A percentile compares a stretch with the other conserved stretches of the same genome.
Evolutionary conservation across 2,113 vertebrate species (phyloP).

Genomic region (Eidolon helvum): DNA sequence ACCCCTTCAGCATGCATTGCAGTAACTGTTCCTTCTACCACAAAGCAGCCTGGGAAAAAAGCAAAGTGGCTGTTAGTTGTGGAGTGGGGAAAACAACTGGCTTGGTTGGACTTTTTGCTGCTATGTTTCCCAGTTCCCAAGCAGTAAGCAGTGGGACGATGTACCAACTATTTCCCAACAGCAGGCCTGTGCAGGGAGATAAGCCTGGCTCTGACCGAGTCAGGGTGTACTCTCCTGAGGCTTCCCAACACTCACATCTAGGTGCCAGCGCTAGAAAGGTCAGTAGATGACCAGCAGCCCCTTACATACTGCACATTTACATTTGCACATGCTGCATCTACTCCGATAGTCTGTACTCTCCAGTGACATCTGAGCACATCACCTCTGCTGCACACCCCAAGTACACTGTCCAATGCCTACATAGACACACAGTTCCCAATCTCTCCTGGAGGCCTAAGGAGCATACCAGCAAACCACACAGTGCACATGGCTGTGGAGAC

Average conservation of each 20-base stretch:
- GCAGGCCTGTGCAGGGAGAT: rapidly evolving
- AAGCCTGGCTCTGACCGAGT: not conserved
- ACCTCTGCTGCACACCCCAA: not conserved
- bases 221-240: not conserved
- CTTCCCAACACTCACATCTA: rapidly evolving
- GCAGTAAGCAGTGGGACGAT: not conserved
- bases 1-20: rapidly evolving
- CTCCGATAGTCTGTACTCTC: no score
- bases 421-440: rapidly evolving
- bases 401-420: no score
- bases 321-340: no score
- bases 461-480: not conserved
- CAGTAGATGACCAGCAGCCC: not conserved
- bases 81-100: not conserved
- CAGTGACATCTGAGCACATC: rapidly evolving
- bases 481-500: not conserved
- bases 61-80: not conserved
- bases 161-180: not conserved
- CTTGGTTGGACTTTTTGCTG: not conserved
- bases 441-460: rapidly evolving
- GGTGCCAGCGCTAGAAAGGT: not conserved
- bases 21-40: not conserved
- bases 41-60: not conserved
- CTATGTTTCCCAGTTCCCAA: not conserved
- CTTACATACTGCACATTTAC: not conserved